Base-by-base conservation (phyloP, 2,797 vertebrate genomes). In the Cryptoprocta ferox region DNA sequence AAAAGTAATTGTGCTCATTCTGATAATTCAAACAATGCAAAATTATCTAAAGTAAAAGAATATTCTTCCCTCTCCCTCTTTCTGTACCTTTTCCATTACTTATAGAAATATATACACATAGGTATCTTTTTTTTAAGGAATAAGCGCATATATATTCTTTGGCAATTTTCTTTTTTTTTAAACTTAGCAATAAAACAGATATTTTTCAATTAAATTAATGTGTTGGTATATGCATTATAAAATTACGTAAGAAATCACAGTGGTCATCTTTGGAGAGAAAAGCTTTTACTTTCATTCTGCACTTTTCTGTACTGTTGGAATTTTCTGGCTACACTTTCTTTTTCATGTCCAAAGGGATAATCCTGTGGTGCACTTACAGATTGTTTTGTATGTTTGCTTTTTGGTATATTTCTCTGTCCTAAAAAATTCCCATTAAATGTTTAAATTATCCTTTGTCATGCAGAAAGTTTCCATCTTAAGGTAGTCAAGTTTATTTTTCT, bases 161-260 rank as follows among this genome's bases (percentile, higher is more conserved):
- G 10, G 10, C 37, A 92, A 59, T 75, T 53, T 73, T 30, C 42
- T 94, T 76, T 78, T 89, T 71, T 79, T 73, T 91, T 65, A 42
- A 16, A 53, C 26, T 32, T 83, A 66, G 21, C 53, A 63, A 13
- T 71, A 80, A 95, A 91, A 73, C 59, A 37, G 32, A 48, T 65
- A 35, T 61, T 95, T 81, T 84, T 85, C 28, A 70, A 35, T 95
- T 95, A 91, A 79, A 84, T 89, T 61, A 95, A 65, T 85, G n/a
- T 80, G 42, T 28, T 86, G 11, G 15, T 71, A n/a, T 24, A n/a
- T 53, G 16, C 28, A 65, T 80, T 91, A 63, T 42, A 45, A 86
- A 95, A 76, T 76, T 50, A 28, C 86, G 63, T 80, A 42, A 53
- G 21, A 81, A 48, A 71, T 19, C 21, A 35, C 19, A 76, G 14